These are phyloP conservation scores for Spondyliosoma cantharus DNA, from an alignment of 2,797 vertebrate species.

Conservation along the genomic window DNA sequence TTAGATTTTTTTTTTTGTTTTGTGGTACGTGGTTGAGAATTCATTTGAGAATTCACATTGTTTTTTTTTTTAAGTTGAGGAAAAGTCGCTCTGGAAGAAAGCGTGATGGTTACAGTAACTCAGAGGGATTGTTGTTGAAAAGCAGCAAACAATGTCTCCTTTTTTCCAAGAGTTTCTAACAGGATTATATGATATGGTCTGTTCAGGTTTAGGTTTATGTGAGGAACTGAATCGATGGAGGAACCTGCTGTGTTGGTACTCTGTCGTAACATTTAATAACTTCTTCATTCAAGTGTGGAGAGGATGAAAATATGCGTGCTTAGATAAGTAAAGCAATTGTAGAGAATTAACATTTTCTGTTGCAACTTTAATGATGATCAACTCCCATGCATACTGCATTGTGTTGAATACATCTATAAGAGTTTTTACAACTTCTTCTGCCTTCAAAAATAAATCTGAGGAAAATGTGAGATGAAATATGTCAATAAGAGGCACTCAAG, in stretches of 20 bases:
- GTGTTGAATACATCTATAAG: not conserved
- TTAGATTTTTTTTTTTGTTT: not conserved
- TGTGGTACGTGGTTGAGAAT: not conserved
- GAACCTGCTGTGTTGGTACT: not conserved
- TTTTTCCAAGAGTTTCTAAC: not conserved
- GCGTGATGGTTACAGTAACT: not conserved
- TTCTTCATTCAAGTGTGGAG: slow-evolving; percentile 5
- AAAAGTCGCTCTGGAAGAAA: not conserved
- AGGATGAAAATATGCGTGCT: not conserved
- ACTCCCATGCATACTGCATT: not conserved
- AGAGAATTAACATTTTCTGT: not conserved
- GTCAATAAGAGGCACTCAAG: not conserved
- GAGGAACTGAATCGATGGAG: slow-evolving; percentile 1
- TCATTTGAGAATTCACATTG: slow-evolving; percentile 1
- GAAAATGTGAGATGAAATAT: slow-evolving; percentile 2
- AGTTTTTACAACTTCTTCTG: not conserved
- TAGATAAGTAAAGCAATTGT: not conserved
- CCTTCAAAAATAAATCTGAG: not conserved
- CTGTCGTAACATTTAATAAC: not conserved
- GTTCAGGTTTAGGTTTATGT: not conserved
- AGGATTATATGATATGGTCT: not conserved
- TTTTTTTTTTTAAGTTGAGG: not conserved
- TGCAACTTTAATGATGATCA: not conserved
- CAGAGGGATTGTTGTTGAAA: not conserved
- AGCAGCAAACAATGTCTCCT: not conserved